A percentile compares a stretch with the other conserved stretches of the same genome.
phyloP scores from a whole-genome alignment of 2,113 vertebrate species.

The Pelusios castaneus region DNA sequence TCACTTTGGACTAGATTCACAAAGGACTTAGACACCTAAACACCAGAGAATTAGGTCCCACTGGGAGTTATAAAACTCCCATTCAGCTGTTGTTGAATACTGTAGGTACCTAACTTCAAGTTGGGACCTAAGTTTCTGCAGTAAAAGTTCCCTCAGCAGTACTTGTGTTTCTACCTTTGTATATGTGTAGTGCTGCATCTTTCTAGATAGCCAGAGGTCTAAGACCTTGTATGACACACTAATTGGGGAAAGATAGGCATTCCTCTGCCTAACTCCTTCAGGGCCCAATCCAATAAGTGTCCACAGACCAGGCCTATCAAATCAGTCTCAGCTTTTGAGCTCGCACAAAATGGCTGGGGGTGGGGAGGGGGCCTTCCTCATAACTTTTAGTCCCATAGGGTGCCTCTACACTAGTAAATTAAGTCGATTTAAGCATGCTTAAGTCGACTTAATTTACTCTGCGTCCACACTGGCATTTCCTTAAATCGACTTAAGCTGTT shows the following conservation, averaged over 20 bases:
- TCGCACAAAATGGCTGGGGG: neutral
- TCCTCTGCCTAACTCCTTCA: too few species aligned
- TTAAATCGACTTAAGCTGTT: too few species aligned
- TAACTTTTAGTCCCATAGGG: neutral
- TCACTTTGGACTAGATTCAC: neutral
- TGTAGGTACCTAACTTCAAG: neutral
- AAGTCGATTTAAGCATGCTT: too few species aligned
- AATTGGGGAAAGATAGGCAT: neutral
- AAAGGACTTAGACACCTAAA: neutral
- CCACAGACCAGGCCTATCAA: neutral
- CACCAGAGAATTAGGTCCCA: neutral
- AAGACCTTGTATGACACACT: neutral
- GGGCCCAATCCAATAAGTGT: neutral
- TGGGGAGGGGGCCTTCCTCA: neutral
- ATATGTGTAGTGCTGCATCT: neutral
- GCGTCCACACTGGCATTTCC: too few species aligned
- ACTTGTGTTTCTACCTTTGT: neutral
- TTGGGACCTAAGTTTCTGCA: neutral
- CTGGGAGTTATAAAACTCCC: neutral
- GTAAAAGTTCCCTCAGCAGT: neutral
- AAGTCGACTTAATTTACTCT: too few species aligned
- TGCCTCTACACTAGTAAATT: too few species aligned
- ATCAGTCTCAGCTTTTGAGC: neutral
- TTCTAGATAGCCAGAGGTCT: neutral
- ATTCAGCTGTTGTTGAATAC: neutral